Evolutionary conservation across 1,140 invertebrate genomes (phyloP), one percentile per base, ranked within the genome.

Genomic region (Fopius arisanus): DNA sequence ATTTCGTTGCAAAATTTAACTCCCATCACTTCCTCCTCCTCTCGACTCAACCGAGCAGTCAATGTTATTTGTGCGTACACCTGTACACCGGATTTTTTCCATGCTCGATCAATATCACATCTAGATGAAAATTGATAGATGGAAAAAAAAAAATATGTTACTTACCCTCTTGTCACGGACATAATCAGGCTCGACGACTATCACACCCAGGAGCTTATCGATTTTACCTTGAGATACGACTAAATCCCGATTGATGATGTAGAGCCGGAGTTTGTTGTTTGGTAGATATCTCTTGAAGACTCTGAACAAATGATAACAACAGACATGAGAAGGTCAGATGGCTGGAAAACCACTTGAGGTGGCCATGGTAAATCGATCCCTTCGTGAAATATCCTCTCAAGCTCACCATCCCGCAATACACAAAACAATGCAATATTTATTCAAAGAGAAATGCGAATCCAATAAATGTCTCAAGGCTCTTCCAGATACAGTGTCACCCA

Each of bases 21-120:
- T 0, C 96, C 96, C 94, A 97, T 96, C 12, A 96, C 95, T 85
- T 97, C 95, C 82, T 97, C 95, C 82, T 97, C 95, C 88, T 97
- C 96, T 40, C 96, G 88, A 0, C 96, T 95, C 81, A 97, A 96
- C 68, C 96, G 93, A 84, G 96, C 96, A 28, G 94, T 96, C 69
- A 96, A 84, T 0, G 94, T 95, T 37, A 96, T 91, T 88, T 96
- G 94, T 51, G 94, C 94, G 81, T 92, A 96, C 23, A 96, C 91
- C 88, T 91, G 78, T 21, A 73, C 12, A 37, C 9, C 40, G 29
- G 67, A 23, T 16, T 54, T 9, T 37, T 10, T 16, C 29, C 31
- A 63, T 10, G 26, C 28, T 74, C 12, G 23, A 69, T 43, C 23
- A 29, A 31, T 67, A 16, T 51, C 67, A 43, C 37, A 14, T 4